Percentiles rank a stretch among this genome's conserved stretches.
Conservation (phyloP, 2,113 vertebrate genomes). For the Colossoma macropomum region DNA sequence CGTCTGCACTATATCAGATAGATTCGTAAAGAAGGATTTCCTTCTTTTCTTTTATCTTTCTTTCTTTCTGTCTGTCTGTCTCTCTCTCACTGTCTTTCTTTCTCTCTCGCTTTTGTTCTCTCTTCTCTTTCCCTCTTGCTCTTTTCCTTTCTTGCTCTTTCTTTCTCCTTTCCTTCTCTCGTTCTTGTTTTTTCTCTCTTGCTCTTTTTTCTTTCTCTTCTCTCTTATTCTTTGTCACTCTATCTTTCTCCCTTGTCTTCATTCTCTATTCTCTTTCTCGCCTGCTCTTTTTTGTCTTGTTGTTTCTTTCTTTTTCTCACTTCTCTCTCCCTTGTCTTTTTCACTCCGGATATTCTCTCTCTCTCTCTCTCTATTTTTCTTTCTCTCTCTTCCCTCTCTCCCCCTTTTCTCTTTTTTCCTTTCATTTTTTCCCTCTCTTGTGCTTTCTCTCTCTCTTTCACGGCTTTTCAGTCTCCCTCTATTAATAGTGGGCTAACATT, state of each 20-base stretch:
- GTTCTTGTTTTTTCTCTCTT: no score
- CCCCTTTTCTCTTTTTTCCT: background rate
- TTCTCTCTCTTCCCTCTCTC: background rate
- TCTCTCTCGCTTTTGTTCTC: background rate
- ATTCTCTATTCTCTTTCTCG: no score
- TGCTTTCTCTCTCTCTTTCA: background rate
- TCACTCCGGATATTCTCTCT: background rate
- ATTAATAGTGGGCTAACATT: conserved; percentile 28
- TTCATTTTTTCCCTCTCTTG: conserved; percentile 20
- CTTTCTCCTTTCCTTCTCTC: no score
- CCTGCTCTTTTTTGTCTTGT: no score
- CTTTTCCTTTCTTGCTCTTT: no score
- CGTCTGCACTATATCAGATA: conserved; percentile 24
- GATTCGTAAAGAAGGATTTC: background rate
- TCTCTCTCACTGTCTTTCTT: background rate
- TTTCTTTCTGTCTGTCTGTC: background rate
- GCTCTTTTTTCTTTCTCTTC: no score
- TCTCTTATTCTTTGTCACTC: no score
- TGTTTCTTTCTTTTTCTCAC: background rate
- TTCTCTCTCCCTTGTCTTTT: background rate
- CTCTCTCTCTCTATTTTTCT: background rate
- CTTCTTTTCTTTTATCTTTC: background rate
- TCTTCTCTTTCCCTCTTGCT: no score
- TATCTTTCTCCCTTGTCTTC: no score
- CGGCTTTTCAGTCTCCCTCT: background rate